phyloP scores from a whole-genome alignment of 2,113 vertebrate species.

The Muntiacus muntjak region DNA sequence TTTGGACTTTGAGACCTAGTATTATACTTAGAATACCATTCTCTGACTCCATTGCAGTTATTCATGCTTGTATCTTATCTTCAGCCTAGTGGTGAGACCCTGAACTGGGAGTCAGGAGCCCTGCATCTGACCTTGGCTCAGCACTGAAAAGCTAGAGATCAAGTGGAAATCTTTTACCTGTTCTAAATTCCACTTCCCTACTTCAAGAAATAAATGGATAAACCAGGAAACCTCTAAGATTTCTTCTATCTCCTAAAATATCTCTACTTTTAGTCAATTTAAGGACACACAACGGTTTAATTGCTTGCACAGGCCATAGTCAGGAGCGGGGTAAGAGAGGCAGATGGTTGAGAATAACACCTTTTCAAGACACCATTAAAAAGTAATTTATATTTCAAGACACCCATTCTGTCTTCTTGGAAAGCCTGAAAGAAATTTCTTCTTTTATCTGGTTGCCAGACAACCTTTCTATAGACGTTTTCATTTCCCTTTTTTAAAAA shows the following conservation, averaged over 20 bases:
- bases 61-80: background rate
- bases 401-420: conserved; percentile 64
- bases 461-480: conserved; percentile 63
- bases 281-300: conserved; percentile 56
- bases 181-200: conserved; percentile 20
- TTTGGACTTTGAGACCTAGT: background rate
- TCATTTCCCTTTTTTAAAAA: conserved; percentile 56
- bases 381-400: conserved; percentile 72
- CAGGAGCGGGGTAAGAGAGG: background rate
- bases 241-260: conserved; percentile 53
- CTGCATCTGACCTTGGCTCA: background rate
- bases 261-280: conserved; percentile 44
- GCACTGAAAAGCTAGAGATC: background rate
- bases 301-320: conserved; percentile 38
- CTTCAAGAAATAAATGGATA: conserved; percentile 49
- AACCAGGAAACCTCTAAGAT: conserved; percentile 27
- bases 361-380: conserved; percentile 65
- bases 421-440: conserved; percentile 69
- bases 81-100: background rate
- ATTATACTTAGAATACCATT: background rate
- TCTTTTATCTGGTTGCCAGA: conserved; percentile 70
- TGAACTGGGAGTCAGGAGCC: background rate
- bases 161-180: background rate
- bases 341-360: conserved; percentile 52
- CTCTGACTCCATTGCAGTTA: background rate